Percentiles rank a stretch among this genome's conserved stretches.
Conservation (phyloP, 92 coral and sea anemone species). For the Porites cylindrica region DNA sequence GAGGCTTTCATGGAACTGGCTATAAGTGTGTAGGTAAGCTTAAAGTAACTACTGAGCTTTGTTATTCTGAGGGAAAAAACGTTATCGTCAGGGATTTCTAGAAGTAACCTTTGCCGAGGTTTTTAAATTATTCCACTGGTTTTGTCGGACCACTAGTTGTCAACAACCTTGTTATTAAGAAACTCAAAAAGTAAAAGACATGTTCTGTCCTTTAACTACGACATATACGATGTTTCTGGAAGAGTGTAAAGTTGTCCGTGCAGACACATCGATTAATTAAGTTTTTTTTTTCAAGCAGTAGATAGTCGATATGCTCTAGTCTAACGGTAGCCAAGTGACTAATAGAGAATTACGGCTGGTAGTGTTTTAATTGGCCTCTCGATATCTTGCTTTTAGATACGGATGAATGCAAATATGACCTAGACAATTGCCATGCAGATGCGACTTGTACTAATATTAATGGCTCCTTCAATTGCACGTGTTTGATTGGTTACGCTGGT, state of each 20-base stretch:
- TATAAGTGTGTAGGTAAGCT: conserved; percentile 74
- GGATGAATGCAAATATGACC: conserved; percentile 68
- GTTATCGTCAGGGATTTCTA: neutral
- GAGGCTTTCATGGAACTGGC: conserved; percentile 90
- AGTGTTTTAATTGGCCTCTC: neutral
- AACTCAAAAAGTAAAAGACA: neutral
- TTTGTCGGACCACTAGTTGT: neutral
- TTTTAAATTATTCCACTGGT: neutral
- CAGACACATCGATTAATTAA: too few relatives aligned
- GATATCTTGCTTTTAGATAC: conserved; percentile 40
- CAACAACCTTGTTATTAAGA: neutral
- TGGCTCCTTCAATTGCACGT: conserved; percentile 89
- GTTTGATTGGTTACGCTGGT: conserved; percentile 84
- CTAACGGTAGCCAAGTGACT: too few relatives aligned
- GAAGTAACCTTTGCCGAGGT: neutral
- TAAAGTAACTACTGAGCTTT: neutral
- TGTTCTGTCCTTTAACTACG: neutral
- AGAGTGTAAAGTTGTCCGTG: too few relatives aligned
- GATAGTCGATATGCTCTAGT: too few relatives aligned
- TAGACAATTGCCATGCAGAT: conserved; percentile 80
- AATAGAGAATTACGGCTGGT: too few relatives aligned
- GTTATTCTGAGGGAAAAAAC: neutral
- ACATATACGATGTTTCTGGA: neutral
- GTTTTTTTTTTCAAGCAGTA: too few relatives aligned
- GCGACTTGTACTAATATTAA: conserved; percentile 82